Base-by-base conservation (phyloP, 2,797 vertebrate species). In the Intellagama lesueurii region DNA sequence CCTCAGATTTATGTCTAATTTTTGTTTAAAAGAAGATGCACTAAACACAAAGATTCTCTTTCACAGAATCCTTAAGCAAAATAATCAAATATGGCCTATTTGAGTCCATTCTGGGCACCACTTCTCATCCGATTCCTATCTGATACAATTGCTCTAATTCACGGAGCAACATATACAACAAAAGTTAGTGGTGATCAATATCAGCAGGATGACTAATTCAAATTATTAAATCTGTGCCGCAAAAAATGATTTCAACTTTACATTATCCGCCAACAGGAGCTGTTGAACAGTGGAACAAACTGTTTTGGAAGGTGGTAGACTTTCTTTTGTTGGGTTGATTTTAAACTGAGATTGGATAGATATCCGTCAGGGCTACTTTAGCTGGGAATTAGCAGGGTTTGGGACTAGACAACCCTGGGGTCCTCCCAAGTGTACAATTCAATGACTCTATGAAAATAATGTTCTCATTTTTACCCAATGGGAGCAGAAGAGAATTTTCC, bases 1-100 rank as follows among this genome's bases (percentile, higher is more conserved):
- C 73, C 89, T 93, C 91, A 86, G 92, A 89, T 91, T 66, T 83
- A 35, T 88, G 35, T 94, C 81, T 35, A 76, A 81, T 93, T 95
- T 94, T 35, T 52, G 94, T 84, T 94, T 94, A 93, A 8, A 69
- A 86, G 47, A 94, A 94, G 88, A 75, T 35, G 84, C 91, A 86
- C 84, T 87, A 83, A 76, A 81, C 79, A 8, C 89, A 90, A 88
- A 90, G 76, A 87, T 12, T 7, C 92, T 87, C 83, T 81, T 7
- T 87, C 44, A 44, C 9, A 47, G 78, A 40, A 44, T 16, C 28
- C 49, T 85, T 91, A 52, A 81, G 87, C 35, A 86, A 83, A 90
- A 81, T 26, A 75, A 83, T 90, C 22, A 30, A 72, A 88, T 87
- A 0, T 64, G 17, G 79, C 92, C 73, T n/a, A 87, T 94, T 94